These are phyloP conservation scores for Pseudococcus viburni DNA, from an alignment of 2,888 invertebrate genomes.

Conservation along the genomic window DNA sequence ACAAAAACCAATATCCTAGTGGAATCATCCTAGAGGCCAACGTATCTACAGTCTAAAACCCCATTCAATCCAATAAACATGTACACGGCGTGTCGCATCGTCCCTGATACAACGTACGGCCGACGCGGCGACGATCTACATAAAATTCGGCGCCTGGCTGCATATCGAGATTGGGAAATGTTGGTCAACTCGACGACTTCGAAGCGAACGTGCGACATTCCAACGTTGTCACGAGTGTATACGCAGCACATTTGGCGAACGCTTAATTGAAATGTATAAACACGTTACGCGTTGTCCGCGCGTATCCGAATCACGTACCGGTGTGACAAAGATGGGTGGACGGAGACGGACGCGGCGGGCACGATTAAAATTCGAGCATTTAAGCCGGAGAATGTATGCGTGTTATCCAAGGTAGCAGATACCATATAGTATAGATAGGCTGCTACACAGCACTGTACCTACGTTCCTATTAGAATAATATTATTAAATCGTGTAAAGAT, in stretches of 20 bases:
- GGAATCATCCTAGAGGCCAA: too few species aligned
- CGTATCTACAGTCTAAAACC: too few species aligned
- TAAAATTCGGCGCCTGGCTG: slow-evolving; percentile 25
- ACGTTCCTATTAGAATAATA: not conserved
- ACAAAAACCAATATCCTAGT: too few species aligned
- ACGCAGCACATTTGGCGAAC: slow-evolving; percentile 18
- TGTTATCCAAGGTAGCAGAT: slow-evolving; percentile 20
- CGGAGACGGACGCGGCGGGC: not conserved
- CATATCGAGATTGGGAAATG: not conserved
- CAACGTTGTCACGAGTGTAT: slow-evolving; percentile 19
- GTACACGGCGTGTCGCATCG: not conserved
- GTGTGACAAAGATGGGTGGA: slow-evolving; percentile 18
- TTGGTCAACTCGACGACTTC: not conserved
- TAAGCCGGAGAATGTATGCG: slow-evolving; percentile 1
- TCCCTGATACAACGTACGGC: not conserved
- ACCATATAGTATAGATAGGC: not conserved
- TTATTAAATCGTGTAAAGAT: slow-evolving; percentile 12
- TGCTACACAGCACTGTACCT: too few species aligned
- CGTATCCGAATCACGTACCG: slow-evolving; percentile 31
- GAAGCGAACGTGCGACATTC: slow-evolving; percentile 44
- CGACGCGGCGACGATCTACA: slow-evolving; percentile 3
- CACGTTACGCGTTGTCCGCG: slow-evolving; percentile 7
- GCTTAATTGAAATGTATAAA: slow-evolving; percentile 20
- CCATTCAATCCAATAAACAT: too few species aligned
- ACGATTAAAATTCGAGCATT: slow-evolving; percentile 41